Conservation (phyloP, 2,888 invertebrate species). For the Agonopterix heracliana region DNA sequence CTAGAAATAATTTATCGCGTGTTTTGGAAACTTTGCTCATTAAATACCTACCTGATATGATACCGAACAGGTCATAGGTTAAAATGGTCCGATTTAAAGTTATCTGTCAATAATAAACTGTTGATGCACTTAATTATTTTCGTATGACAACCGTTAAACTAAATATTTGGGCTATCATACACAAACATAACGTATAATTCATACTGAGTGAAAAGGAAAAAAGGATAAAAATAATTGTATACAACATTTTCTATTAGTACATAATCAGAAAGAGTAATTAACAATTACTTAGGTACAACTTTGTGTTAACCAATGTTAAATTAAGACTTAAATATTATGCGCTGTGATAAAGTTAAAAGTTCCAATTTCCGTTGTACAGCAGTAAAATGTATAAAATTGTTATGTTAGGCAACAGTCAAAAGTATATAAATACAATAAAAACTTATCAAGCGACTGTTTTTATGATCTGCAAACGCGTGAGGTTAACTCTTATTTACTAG, state of each 20-base stretch:
- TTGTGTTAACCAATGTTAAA: too few relatives aligned
- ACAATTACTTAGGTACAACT: too few relatives aligned
- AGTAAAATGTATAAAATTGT: too few relatives aligned
- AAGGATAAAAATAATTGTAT: too few relatives aligned
- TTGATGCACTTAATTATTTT: conserved; percentile 37
- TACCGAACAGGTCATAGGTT: conserved; percentile 51
- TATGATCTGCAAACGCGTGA: conserved; percentile 23
- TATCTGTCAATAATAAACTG: conserved; percentile 39
- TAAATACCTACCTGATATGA: conserved; percentile 51
- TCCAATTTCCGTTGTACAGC: too few relatives aligned
- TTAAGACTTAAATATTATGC: too few relatives aligned
- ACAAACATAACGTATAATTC: too few relatives aligned
- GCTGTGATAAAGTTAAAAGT: too few relatives aligned
- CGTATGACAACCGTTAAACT: conserved; percentile 16
- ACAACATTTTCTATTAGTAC: too few relatives aligned
- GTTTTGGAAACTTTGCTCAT: conserved; percentile 53
- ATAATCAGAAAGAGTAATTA: too few relatives aligned
- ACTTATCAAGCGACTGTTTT: conserved; percentile 40
- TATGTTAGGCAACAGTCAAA: not conserved
- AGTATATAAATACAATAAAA: conserved; percentile 23
- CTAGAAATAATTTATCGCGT: conserved; percentile 31
- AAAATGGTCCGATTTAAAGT: conserved; percentile 34
- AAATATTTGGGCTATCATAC: too few relatives aligned
- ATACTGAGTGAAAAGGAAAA: too few relatives aligned
- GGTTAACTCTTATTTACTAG: conserved; percentile 8